A percentile compares a stretch with the other conserved stretches of the same genome.
phyloP scores from a whole-genome alignment of 2,888 invertebrate genomes.

The Epistrophe eligans region DNA sequence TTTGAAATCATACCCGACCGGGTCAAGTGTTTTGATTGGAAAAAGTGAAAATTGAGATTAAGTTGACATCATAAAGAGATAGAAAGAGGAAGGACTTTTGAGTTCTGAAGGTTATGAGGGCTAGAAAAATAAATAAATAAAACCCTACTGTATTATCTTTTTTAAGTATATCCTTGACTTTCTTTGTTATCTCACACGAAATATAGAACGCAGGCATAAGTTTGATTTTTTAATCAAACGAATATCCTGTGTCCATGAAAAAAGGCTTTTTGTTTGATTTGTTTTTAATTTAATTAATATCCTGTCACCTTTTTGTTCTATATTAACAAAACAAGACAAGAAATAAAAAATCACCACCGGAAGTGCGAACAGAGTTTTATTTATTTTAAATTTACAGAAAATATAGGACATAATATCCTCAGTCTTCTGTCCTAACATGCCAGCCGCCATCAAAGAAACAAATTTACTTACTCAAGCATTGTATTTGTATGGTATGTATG shows the following conservation, averaged over 20 bases:
- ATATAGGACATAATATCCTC: constrained; percentile 22
- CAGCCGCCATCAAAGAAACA: constrained; percentile 43
- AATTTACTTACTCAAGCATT: constrained; percentile 72
- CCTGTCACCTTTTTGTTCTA: constrained; percentile 35
- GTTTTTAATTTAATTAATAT: constrained; percentile 72
- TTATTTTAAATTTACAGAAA: constrained; percentile 18
- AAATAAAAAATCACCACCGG: constrained; percentile 49
- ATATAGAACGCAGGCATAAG: not conserved
- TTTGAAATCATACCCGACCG: constrained; percentile 69
- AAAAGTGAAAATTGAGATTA: constrained; percentile 73
- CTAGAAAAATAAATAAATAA: constrained; percentile 6
- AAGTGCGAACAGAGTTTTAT: constrained; percentile 69
- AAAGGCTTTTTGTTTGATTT: constrained; percentile 60
- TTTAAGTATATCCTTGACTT: constrained; percentile 58
- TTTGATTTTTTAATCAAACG: constrained; percentile 59
- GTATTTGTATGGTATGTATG: constrained; percentile 7
- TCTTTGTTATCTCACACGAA: constrained; percentile 59
- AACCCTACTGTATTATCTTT: constrained; percentile 27
- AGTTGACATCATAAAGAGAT: constrained; percentile 49
- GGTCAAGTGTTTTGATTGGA: constrained; percentile 75
- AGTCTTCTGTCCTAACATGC: constrained; percentile 4
- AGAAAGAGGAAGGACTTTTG: not conserved
- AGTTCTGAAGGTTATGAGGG: not conserved
- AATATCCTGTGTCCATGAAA: constrained; percentile 55
- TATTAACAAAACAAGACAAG: constrained; percentile 14